A percentile compares a stretch with the other conserved stretches of the same genome.
phyloP scores from a whole-genome alignment of 1,140 invertebrate genomes.

The Drosophila santomea region DNA sequence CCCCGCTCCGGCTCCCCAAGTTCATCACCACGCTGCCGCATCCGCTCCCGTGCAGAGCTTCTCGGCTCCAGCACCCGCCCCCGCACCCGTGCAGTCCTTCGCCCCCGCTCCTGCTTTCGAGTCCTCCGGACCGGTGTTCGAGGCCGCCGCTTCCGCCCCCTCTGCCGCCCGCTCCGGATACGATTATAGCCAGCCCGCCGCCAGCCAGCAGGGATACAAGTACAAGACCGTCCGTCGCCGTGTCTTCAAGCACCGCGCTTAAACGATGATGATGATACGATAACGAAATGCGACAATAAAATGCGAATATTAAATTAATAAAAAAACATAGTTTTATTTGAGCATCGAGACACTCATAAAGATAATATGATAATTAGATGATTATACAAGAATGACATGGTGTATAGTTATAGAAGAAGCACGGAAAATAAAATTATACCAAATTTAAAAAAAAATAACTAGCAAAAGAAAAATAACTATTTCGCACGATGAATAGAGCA shows the following conservation, averaged over 20 bases:
- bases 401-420: neutral
- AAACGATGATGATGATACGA: constrained; percentile 20
- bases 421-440: neutral
- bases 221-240: constrained; percentile 72
- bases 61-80: constrained; percentile 39
- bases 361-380: constrained; percentile 15
- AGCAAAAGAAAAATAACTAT: neutral
- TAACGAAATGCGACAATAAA: constrained; percentile 25
- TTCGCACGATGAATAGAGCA: neutral
- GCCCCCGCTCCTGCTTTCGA: constrained; percentile 51
- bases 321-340: constrained; percentile 32
- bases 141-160: constrained; percentile 59
- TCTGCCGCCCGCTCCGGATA: constrained; percentile 49
- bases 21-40: constrained; percentile 31
- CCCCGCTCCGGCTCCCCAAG: constrained; percentile 37
- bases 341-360: constrained; percentile 4
- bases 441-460: neutral
- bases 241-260: constrained; percentile 67
- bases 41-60: constrained; percentile 34
- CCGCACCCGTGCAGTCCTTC: constrained; percentile 40
- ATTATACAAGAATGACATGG: constrained; percentile 7
- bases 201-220: constrained; percentile 57
- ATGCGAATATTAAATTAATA: constrained; percentile 24
- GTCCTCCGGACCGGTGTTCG: constrained; percentile 32
- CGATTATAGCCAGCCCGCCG: constrained; percentile 51